These are phyloP conservation scores for Keiferia lycopersicella DNA, from an alignment of 2,888 invertebrate genomes.

Conservation along the genomic window DNA sequence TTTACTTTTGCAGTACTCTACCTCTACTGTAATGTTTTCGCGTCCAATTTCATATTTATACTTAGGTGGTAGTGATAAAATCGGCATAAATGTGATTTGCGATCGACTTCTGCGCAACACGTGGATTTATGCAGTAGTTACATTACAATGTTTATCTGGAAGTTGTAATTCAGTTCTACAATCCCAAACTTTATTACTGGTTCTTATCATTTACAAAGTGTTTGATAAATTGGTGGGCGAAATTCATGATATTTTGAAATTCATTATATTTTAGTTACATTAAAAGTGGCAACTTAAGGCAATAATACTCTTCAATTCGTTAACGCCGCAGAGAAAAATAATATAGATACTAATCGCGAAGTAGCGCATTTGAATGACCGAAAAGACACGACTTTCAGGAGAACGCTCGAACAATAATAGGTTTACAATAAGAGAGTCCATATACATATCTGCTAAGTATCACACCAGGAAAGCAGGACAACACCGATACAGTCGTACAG, in stretches of 20 bases:
- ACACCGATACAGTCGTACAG: constrained; percentile 33
- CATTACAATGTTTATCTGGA: constrained; percentile 23
- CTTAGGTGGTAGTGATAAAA: constrained; percentile 36
- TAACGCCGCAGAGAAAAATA: too few relatives aligned
- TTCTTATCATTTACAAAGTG: constrained; percentile 23
- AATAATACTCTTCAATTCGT: too few relatives aligned
- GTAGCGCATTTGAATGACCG: too few relatives aligned
- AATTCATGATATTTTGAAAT: background rate
- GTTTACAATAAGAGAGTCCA: background rate
- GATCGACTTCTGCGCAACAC: constrained; percentile 45
- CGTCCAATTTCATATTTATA: constrained; percentile 54
- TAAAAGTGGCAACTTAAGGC: too few relatives aligned
- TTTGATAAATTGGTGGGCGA: constrained; percentile 8
- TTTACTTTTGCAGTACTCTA: too few relatives aligned
- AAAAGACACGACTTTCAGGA: background rate
- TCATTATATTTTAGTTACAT: background rate
- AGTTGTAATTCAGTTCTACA: constrained; percentile 21
- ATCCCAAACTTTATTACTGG: constrained; percentile 21
- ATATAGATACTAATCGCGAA: too few relatives aligned
- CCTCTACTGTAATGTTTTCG: background rate
- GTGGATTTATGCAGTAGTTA: constrained; percentile 37
- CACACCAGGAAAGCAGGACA: constrained; percentile 29
- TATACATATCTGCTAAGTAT: background rate
- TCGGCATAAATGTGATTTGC: constrained; percentile 57
- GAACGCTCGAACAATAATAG: background rate